Percentiles rank a stretch among this genome's conserved stretches.
These are phyloP conservation scores for Hippocampus zosterae DNA, from an alignment of 2,113 vertebrate genomes.

Conservation along the genomic window DNA sequence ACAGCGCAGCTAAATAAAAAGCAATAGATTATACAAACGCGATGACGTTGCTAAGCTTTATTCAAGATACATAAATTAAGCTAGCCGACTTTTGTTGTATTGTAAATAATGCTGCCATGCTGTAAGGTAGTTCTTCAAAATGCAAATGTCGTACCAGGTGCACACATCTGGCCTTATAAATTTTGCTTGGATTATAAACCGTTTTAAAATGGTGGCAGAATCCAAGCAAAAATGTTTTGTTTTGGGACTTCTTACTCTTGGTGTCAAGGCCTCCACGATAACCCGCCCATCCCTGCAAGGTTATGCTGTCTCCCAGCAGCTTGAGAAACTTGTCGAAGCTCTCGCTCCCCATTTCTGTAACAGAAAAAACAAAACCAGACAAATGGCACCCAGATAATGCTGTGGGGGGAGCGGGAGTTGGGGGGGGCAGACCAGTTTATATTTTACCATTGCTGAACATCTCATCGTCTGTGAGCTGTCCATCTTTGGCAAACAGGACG, in stretches of 20 bases:
- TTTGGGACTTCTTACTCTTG: constrained; percentile 82
- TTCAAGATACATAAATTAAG: no score
- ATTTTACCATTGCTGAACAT: constrained; percentile 97
- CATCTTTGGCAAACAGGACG: constrained; percentile 94
- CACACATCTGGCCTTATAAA: no score
- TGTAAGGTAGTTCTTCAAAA: no score
- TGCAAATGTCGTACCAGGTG: no score
- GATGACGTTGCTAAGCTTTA: no score
- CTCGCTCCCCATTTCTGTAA: constrained; percentile 87
- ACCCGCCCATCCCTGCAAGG: constrained; percentile 93
- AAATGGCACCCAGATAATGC: background rate
- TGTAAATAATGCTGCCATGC: no score
- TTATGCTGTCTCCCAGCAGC: constrained; percentile 87
- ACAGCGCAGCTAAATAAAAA: background rate
- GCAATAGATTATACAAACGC: no score
- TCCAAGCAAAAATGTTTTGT: no score
- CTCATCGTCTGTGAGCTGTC: constrained; percentile 96
- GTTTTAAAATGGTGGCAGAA: background rate
- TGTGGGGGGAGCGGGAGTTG: no score
- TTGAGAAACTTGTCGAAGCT: constrained; percentile 87
- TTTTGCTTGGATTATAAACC: background rate
- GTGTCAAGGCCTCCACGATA: constrained; percentile 97
- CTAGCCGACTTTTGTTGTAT: no score
- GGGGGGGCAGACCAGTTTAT: background rate
- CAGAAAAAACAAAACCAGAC: background rate